Percentiles rank a stretch among this genome's conserved stretches.
Evolutionary conservation across 2,797 vertebrate genomes (phyloP).

Genomic region (Pangasius krempfi): DNA sequence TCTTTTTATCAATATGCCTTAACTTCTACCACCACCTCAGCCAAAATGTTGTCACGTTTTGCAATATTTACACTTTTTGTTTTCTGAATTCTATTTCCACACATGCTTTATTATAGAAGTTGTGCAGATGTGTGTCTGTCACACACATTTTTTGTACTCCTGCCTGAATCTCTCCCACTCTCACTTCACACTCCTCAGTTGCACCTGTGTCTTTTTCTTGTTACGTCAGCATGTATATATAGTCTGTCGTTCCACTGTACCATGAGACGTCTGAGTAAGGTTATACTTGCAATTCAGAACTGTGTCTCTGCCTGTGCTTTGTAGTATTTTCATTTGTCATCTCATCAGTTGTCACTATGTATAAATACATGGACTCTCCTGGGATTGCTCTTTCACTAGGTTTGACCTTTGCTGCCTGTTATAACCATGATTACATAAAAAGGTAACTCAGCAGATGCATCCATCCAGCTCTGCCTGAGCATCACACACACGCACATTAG

Average conservation of each 20-base stretch:
- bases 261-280: neutral
- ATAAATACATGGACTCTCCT: neutral
- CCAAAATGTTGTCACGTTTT: neutral
- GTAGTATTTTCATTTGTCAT: neutral
- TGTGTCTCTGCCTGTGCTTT: neutral
- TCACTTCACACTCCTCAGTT: slow-evolving; percentile 7
- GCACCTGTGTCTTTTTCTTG: neutral
- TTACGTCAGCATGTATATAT: slow-evolving; percentile 11
- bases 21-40: neutral
- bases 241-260: neutral
- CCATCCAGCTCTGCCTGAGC: neutral
- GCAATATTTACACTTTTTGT: neutral
- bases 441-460: neutral
- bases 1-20: neutral
- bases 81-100: neutral
- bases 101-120: neutral
- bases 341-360: neutral
- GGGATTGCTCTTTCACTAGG: neutral
- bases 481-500: neutral
- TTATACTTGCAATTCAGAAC: neutral
- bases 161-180: neutral
- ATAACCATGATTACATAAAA: neutral
- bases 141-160: neutral
- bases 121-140: neutral
- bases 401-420: slow-evolving; percentile 20